Evolutionary conservation across 2,888 invertebrate genomes (phyloP).

Genomic region (Orthosia gothica): DNA sequence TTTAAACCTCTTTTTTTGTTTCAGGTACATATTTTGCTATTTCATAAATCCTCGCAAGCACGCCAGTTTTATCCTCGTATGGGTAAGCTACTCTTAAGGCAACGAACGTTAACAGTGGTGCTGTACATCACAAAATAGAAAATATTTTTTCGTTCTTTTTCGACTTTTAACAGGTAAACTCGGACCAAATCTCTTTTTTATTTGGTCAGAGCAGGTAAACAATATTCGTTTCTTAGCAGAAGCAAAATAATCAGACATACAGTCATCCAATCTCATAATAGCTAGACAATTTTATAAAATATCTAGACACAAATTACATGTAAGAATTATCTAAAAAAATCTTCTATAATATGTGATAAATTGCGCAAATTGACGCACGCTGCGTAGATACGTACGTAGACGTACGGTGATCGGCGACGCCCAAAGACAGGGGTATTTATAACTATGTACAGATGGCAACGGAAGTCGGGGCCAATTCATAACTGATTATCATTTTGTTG

Average conservation of each 20-base stretch:
- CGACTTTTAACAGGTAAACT: too few relatives aligned
- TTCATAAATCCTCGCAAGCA: not conserved
- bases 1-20: slow-evolving; percentile 2
- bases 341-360: slow-evolving; percentile 36
- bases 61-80: accelerated
- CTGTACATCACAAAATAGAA: too few relatives aligned
- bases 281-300: slow-evolving; percentile 25
- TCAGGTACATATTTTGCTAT: slow-evolving; percentile 20
- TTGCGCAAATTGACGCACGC: slow-evolving; percentile 42
- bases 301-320: slow-evolving; percentile 36
- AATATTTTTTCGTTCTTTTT: too few relatives aligned
- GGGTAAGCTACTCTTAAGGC: slow-evolving; percentile 3
- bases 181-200: too few relatives aligned
- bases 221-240: not conserved
- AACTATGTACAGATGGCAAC: slow-evolving; percentile 18
- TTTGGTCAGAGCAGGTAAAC: too few relatives aligned
- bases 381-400: slow-evolving; percentile 1
- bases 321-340: slow-evolving; percentile 22
- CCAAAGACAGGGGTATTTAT: slow-evolving; percentile 18
- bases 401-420: slow-evolving; percentile 12
- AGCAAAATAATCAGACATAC: slow-evolving; percentile 2
- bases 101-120: too few relatives aligned
- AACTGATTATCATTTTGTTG: not conserved
- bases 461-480: too few relatives aligned
- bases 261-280: slow-evolving; percentile 10